A percentile compares a stretch with the other conserved stretches of the same genome.
Evolutionary conservation across 92 coral and sea anemone genomes (phyloP).

Genomic region (Zoanthus sociatus): DNA sequence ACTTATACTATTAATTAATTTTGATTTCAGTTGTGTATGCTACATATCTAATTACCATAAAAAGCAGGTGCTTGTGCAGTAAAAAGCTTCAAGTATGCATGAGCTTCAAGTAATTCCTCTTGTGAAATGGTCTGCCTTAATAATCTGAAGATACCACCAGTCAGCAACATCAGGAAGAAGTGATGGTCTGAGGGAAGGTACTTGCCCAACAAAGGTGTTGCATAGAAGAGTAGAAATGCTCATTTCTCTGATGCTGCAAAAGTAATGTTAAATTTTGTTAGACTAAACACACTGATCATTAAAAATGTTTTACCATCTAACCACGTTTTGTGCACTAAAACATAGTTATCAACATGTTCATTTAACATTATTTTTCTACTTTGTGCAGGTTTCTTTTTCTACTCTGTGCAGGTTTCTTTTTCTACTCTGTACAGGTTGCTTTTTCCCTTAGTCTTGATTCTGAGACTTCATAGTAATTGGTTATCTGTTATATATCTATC

Average conservation of each 20-base stretch:
- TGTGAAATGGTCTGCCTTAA: conserved; percentile 46
- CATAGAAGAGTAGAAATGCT: conserved; percentile 57
- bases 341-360: too few species aligned
- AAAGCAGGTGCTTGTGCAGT: conserved; percentile 56
- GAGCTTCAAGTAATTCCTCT: conserved; percentile 48
- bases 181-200: conserved; percentile 45
- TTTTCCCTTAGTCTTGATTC: too few species aligned
- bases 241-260: conserved; percentile 58
- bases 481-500: too few species aligned
- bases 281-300: too few species aligned
- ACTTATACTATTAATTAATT: background rate
- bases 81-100: conserved; percentile 51
- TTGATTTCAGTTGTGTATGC: background rate
- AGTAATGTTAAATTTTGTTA: background rate
- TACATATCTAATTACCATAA: conserved; percentile 43
- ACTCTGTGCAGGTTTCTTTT: too few species aligned
- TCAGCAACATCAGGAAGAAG: conserved; percentile 52
- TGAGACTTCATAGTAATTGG: too few species aligned
- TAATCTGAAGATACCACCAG: conserved; percentile 57
- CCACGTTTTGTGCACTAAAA: too few species aligned
- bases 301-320: too few species aligned
- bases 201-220: conserved; percentile 47
- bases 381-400: too few species aligned
- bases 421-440: too few species aligned
- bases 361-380: too few species aligned